These are phyloP conservation scores for Brassicogethes aeneus DNA, from an alignment of 2,888 invertebrate species.

Conservation along the genomic window DNA sequence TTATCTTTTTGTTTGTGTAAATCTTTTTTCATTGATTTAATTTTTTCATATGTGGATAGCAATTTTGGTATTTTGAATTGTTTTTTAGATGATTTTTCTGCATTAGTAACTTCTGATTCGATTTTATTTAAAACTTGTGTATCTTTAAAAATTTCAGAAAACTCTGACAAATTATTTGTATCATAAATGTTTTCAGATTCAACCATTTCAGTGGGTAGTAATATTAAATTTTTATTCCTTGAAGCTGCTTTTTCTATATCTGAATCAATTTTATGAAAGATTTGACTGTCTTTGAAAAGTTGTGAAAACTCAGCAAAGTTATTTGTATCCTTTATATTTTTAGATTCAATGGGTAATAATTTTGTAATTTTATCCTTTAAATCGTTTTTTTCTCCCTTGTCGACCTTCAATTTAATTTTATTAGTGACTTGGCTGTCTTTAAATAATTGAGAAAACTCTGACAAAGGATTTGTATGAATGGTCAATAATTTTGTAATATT, in stretches of 20 bases:
- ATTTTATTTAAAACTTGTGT: too few species aligned
- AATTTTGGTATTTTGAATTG: neutral
- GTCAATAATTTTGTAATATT: too few species aligned
- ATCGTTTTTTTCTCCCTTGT: too few species aligned
- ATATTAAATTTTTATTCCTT: conserved; percentile 10
- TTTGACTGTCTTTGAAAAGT: conserved; percentile 17
- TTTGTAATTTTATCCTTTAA: too few species aligned
- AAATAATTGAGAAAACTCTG: conserved; percentile 11
- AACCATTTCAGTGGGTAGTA: too few species aligned
- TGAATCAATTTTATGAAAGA: conserved; percentile 25
- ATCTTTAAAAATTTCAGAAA: too few species aligned
- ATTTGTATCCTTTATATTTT: neutral
- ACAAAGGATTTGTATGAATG: neutral
- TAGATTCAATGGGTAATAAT: too few species aligned
- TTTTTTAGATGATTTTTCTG: conserved; percentile 16
- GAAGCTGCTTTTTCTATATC: too few species aligned
- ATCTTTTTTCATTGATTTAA: conserved; percentile 1
- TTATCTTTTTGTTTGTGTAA: conserved; percentile 12
- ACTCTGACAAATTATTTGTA: too few species aligned
- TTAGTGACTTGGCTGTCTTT: conserved; percentile 24
- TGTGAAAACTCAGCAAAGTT: conserved; percentile 10
- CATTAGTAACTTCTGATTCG: too few species aligned
- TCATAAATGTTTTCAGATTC: too few species aligned
- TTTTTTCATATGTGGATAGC: neutral
- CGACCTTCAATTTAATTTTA: conserved; percentile 21